Evolutionary conservation across 1,140 invertebrate species (phyloP), one percentile per base, ranked within the genome.

Genomic region (Zaprionus gabonicus): DNA sequence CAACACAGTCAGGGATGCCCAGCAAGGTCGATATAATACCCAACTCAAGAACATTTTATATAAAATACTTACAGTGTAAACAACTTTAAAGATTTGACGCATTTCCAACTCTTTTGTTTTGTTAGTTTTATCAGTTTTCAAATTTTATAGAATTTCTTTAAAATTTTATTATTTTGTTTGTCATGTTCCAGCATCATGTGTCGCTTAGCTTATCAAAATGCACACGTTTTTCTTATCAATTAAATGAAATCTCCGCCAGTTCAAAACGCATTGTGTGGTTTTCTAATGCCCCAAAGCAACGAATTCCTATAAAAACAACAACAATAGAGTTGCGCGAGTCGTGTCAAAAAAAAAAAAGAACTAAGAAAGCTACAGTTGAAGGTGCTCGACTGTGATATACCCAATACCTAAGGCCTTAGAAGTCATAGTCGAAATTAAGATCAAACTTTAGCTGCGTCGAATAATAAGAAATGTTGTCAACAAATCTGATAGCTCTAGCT

Each of bases 171-270:
- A 44, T 44, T 44, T 25, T 51, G 2, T 51, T 51, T 5, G 3
- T 51, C 28, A 31, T 23, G 3, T 51, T n/a, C 3, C 44, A 44
- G 71, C 41, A 25, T 60, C 64, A 25, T 60, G 28, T 67, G 62
- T 49, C n/a, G 55, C 25, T 51, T 49, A 49, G 25, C 20, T 44
- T 71, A 71, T 51, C 55, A 44, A 60, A 65, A 80, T 58, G 44
- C 51, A 76, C 64, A 84, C 81, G 78, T 81, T 84, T 66, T 56
- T 57, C 71, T 81, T 81, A 87, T 87, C 85, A 90, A 84, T 85
- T 90, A 90, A 85, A 53, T 74, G 85, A 90, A 87, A 87, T 87
- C 85, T 67, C 44, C 81, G 60, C 27, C 41, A 20, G 12, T 23
- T 20, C 36, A 60, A 78, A 63, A 76, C 73, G 55, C 81, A 75